Evolutionary conservation across 2,797 vertebrate genomes (phyloP).

Genomic region (Enteromius unitaeniatus): DNA sequence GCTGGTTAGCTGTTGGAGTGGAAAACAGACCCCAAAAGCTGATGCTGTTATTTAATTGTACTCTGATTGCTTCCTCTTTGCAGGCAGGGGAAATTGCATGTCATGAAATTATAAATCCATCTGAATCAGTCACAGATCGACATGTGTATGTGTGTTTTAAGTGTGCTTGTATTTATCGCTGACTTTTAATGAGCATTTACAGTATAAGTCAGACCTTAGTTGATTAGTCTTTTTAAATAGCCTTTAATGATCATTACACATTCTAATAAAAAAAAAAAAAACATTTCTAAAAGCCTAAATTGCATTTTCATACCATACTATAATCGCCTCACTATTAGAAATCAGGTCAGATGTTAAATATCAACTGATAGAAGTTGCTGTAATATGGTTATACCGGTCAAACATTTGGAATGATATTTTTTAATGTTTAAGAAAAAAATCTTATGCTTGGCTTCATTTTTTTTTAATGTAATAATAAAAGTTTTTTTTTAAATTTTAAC

Average conservation of each 20-base stretch:
- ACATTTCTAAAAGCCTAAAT: neutral
- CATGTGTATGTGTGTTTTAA: neutral
- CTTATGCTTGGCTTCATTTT: neutral
- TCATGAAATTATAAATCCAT: slow-evolving; percentile 26
- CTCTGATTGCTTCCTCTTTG: slow-evolving; percentile 14
- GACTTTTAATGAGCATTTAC: neutral
- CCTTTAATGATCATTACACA: neutral
- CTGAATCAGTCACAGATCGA: neutral
- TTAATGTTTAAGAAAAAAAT: neutral
- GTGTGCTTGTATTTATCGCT: neutral
- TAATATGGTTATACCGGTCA: neutral
- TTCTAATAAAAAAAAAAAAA: neutral
- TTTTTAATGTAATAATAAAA: neutral
- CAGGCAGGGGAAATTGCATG: neutral
- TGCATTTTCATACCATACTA: neutral
- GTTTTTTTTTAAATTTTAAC: too few species aligned
- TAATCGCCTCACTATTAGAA: too few species aligned
- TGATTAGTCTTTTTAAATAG: neutral
- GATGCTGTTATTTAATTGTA: slow-evolving; percentile 19
- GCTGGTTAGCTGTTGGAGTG: slow-evolving; percentile 15
- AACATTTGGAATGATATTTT: neutral
- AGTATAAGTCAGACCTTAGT: neutral
- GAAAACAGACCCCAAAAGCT: slow-evolving; percentile 15
- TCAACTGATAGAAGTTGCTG: neutral
- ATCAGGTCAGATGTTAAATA: neutral